Evolutionary conservation across 2,797 vertebrate genomes (phyloP), one percentile per base, ranked within the genome.

Genomic region (Trematomus bernacchii): DNA sequence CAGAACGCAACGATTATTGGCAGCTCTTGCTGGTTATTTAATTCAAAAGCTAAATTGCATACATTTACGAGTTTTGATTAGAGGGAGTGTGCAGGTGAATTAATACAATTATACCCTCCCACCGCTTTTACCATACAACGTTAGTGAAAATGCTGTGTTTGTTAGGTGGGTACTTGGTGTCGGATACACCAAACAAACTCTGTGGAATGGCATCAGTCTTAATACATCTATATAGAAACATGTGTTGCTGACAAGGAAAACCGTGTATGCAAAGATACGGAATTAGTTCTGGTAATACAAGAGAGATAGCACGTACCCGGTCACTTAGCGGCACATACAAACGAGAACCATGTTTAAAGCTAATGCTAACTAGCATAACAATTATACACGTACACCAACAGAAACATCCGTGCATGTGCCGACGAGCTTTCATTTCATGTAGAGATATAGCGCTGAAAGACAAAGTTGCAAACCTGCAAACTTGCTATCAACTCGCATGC

Each of bases 401-500:
- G 0, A 10, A 21, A 5, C n/a, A 37, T 43, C 7, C 16, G 21
- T 52, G 4, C 1, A 46, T 10, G 5, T 19, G 9, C 2, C 44
- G 3, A 3, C 1, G 1, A 51, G 2, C 18, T 9, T 12, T 10
- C 16, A 47, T 51, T 27, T 33, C 3, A 53, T n/a, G 51, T 0
- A 21, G 3, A 23, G 68, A 42, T 7, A 6, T 54, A 53, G 4
- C 6, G 23, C 33, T 43, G 54, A 62, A 30, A 70, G 8, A 23
- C 40, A 40, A 66, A 74, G 55, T 6, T 64, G 14, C 18, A 67
- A 65, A 58, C 18, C 16, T 59, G 21, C 14, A 37, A 71, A 79
- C 60, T 67, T 65, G 47, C 53, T 42, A 48, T 60, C 53, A 27
- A 52, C 40, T 83, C 42, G 55, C 55, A 59, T 59, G 74, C 82